Conservation (phyloP, 2,113 vertebrate genomes). For the Pollachius pollachius region DNA sequence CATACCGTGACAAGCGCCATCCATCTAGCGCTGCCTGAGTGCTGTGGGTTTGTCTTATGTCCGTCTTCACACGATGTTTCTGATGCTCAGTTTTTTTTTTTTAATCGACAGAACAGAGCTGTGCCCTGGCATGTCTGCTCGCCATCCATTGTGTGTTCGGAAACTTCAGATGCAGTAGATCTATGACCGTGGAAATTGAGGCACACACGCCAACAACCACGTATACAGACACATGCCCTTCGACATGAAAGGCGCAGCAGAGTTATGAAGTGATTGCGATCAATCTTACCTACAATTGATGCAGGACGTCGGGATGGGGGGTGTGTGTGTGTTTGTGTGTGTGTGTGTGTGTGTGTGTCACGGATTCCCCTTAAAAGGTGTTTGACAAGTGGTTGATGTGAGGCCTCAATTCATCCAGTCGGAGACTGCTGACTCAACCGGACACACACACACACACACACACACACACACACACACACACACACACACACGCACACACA, state of each 20-base stretch:
- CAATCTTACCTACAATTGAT: too few relatives aligned
- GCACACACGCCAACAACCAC: background rate
- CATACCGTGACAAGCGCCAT: background rate
- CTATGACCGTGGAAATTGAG: conserved; percentile 11
- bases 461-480: too few relatives aligned
- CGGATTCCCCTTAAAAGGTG: conserved; percentile 21
- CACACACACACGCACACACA: too few relatives aligned
- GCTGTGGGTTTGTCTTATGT: too few relatives aligned
- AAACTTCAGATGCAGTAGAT: conserved; percentile 50
- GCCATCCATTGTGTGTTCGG: conserved; percentile 47
- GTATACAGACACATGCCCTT: background rate
- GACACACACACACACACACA: too few relatives aligned
- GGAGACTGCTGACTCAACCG: conserved; percentile 25
- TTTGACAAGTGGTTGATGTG: conserved; percentile 13
- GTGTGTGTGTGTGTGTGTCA: too few relatives aligned
- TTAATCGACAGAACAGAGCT: background rate
- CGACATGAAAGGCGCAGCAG: too few relatives aligned
- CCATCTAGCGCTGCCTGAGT: too few relatives aligned
- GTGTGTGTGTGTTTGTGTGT: too few relatives aligned
- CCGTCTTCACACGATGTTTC: background rate
- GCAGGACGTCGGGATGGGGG: too few relatives aligned
- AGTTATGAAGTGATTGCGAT: too few relatives aligned
- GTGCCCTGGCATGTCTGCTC: conserved; percentile 20
- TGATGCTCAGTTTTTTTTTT: conserved; percentile 11
- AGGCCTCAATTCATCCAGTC: conserved; percentile 22